Evolutionary conservation across 2,113 vertebrate genomes (phyloP).

Genomic region (Scytalopus superciliaris): DNA sequence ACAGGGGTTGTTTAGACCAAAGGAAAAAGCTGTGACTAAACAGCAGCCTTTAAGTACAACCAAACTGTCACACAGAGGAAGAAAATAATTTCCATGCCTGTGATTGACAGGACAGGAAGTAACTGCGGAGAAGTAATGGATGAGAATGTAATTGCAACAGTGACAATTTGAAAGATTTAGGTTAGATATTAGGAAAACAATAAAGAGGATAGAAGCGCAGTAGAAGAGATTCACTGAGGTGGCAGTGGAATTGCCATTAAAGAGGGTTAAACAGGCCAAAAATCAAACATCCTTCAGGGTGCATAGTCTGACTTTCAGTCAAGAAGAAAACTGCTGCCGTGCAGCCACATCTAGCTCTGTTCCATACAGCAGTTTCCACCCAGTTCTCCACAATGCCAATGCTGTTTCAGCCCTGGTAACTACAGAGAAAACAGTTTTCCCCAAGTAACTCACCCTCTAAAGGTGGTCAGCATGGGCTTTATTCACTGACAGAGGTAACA

Average conservation of each 20-base stretch:
- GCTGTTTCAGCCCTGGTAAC: not conserved
- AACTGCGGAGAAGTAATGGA: not conserved
- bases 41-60: not conserved
- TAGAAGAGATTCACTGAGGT: not conserved
- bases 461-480: not conserved
- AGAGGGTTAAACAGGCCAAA: not conserved
- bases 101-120: not conserved
- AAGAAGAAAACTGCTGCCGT: not conserved
- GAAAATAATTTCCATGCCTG: not conserved
- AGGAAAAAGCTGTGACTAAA: not conserved
- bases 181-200: slow-evolving; percentile 5
- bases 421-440: not conserved
- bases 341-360: not conserved
- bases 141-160: not conserved
- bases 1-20: not conserved
- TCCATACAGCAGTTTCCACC: not conserved
- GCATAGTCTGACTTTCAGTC: not conserved
- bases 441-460: not conserved
- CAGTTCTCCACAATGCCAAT: not conserved
- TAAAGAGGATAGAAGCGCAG: not conserved
- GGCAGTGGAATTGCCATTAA: not conserved
- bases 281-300: not conserved
- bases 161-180: slow-evolving; percentile 9
- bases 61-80: not conserved
- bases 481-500: not conserved